These are phyloP conservation scores for Callosobruchus maculatus DNA, from an alignment of 2,888 invertebrate genomes.

Conservation along the genomic window DNA sequence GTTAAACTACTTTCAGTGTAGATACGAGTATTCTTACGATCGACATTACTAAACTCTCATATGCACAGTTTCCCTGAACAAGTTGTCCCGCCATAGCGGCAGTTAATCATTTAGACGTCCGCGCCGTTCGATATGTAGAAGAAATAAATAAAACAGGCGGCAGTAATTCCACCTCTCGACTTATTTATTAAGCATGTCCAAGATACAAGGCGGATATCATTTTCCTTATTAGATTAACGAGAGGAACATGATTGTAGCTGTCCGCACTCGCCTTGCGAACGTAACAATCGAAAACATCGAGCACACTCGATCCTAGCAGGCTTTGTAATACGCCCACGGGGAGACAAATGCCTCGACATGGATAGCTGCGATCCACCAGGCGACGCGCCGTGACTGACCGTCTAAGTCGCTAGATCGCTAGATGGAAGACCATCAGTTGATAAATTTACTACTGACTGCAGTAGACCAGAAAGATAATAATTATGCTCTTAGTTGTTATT, in stretches of 20 bases:
- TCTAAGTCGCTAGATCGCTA: background rate
- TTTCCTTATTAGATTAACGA: constrained; percentile 6
- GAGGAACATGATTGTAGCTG: constrained; percentile 5
- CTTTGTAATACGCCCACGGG: constrained; percentile 1
- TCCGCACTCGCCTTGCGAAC: background rate
- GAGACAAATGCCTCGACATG: background rate
- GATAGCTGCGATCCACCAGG: background rate
- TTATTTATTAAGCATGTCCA: background rate
- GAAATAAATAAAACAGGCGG: background rate
- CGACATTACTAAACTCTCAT: background rate
- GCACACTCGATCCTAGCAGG: background rate
- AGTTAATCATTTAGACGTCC: background rate
- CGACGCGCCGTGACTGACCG: too few species aligned
- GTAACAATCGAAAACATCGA: constrained; percentile 4
- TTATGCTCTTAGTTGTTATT: too few species aligned
- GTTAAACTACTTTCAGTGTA: too few species aligned
- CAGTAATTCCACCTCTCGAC: background rate
- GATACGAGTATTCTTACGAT: too few species aligned
- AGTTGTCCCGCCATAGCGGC: background rate
- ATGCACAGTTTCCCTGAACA: background rate
- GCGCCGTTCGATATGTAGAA: background rate
- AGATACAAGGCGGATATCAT: constrained; percentile 3
- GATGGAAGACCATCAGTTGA: background rate
- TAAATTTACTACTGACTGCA: too few species aligned
- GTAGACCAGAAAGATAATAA: too few species aligned